A percentile compares a stretch with the other conserved stretches of the same genome.
These are phyloP conservation scores for Procambarus clarkii DNA, from an alignment of 1,140 invertebrate genomes.

Conservation along the genomic window DNA sequence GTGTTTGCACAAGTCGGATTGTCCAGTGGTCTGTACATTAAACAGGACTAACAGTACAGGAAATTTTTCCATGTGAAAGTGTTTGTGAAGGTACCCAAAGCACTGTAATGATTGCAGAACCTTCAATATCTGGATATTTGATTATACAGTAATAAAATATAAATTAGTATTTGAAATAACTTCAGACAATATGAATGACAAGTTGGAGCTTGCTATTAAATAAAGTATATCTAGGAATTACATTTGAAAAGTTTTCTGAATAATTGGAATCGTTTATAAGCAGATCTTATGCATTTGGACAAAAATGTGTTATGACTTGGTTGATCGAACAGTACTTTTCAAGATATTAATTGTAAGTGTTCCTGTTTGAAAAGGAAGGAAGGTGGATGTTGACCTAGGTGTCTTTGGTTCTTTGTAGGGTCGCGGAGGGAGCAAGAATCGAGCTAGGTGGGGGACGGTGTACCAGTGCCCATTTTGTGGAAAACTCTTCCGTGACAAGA, in stretches of 20 bases:
- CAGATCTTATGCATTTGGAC: too few relatives aligned
- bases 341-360: background rate
- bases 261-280: too few relatives aligned
- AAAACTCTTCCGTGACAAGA: conserved; percentile 68
- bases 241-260: background rate
- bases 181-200: background rate
- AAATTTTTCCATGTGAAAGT: background rate
- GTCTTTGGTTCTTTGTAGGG: conserved; percentile 58
- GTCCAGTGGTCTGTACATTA: conserved; percentile 1
- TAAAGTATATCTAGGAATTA: background rate
- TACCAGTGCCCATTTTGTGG: conserved; percentile 65
- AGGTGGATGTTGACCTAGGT: conserved; percentile 18
- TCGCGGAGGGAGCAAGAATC: conserved; percentile 52
- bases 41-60: background rate
- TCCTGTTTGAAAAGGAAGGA: background rate
- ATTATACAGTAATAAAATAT: background rate
- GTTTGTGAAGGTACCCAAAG: background rate
- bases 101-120: background rate
- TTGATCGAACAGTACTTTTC: background rate
- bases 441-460: conserved; percentile 63
- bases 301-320: background rate
- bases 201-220: background rate
- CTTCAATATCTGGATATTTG: background rate
- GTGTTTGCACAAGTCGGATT: conserved; percentile 31
- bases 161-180: background rate